phyloP scores from a whole-genome alignment of 2,888 invertebrate genomes.

The Meganola albula region DNA sequence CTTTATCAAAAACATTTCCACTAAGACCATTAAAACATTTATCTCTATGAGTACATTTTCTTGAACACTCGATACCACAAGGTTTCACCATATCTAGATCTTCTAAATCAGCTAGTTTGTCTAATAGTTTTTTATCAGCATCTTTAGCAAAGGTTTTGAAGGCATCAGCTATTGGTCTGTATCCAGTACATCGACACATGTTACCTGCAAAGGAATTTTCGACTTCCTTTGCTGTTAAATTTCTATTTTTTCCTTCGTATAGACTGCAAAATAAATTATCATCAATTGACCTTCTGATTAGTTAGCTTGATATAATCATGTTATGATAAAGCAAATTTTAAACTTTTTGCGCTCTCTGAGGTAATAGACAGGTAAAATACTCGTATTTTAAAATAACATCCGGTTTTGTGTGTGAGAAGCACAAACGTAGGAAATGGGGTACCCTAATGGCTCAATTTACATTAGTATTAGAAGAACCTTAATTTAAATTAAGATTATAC shows the following conservation, averaged over 20 bases:
- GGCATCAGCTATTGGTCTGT: slow-evolving; percentile 84
- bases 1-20: slow-evolving; percentile 12
- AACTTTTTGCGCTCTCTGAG: too few species aligned
- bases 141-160: slow-evolving; percentile 84
- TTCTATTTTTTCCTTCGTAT: slow-evolving; percentile 33
- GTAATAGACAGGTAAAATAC: too few species aligned
- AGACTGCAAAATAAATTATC: slow-evolving; percentile 37
- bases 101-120: slow-evolving; percentile 71
- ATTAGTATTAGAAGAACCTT: too few species aligned
- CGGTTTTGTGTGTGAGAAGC: too few species aligned
- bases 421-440: too few species aligned
- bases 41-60: slow-evolving; percentile 42
- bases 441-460: too few species aligned
- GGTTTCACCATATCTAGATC: slow-evolving; percentile 48
- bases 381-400: too few species aligned
- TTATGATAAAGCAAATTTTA: too few species aligned
- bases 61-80: slow-evolving; percentile 46
- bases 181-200: slow-evolving; percentile 87
- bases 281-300: too few species aligned
- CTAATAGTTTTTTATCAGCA: slow-evolving; percentile 56
- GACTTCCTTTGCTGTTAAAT: slow-evolving; percentile 79
- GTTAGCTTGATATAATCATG: too few species aligned
- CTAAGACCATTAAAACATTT: slow-evolving; percentile 12
- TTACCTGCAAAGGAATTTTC: slow-evolving; percentile 85
- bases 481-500: too few species aligned